Evolutionary conservation across 2,113 vertebrate genomes (phyloP), one percentile per base, ranked within the genome.

Genomic region (Xyrauchen texanus): DNA sequence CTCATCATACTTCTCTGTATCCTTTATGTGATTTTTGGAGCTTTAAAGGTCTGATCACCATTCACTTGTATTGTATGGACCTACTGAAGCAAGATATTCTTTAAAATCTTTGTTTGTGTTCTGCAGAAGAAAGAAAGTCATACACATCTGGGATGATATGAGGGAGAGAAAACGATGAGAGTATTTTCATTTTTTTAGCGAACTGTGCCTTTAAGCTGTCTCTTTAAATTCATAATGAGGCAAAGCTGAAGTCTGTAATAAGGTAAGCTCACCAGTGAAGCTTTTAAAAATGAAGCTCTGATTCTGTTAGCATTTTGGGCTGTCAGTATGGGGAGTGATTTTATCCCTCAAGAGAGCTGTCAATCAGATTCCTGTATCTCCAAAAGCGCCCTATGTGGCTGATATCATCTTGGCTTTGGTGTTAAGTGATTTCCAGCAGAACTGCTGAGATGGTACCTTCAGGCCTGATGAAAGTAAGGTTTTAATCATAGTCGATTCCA

Each of bases 331-430:
- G 11, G 13, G 5, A 60, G 55, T 16, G 60, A 6, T 8, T 65
- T 52, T 55, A 76, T 65, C 47, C 62, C 71, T 5, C 45, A 8
- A 74, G 47, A 74, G 49, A 45, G 62, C 73, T 76, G 21, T 53
- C 61, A 76, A 65, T 76, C 71, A 62, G 7, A 5, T 85, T 64
- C 66, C 78, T 81, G 58, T 81, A 81, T 84, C 55, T 75, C 78
- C 84, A 49, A 47, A 81, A 72, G 62, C 47, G 21, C 61, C 73
- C 60, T 62, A 62, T 70, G 53, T 34, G 55, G 10, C 65, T 74
- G 70, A 65, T 75, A 12, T 61, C 44, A 72, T 71, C 3, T 80
- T 47, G 55, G 57, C 13, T 34, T 55, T 51, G 11, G 5, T 12
- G 44, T 76, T 13, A 21, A 76, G 49, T 7, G 6, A 64, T 65